Evolutionary conservation across 2,888 invertebrate genomes (phyloP), one percentile per base, ranked within the genome.

Genomic region (Gastracanthus pulcherrimus): DNA sequence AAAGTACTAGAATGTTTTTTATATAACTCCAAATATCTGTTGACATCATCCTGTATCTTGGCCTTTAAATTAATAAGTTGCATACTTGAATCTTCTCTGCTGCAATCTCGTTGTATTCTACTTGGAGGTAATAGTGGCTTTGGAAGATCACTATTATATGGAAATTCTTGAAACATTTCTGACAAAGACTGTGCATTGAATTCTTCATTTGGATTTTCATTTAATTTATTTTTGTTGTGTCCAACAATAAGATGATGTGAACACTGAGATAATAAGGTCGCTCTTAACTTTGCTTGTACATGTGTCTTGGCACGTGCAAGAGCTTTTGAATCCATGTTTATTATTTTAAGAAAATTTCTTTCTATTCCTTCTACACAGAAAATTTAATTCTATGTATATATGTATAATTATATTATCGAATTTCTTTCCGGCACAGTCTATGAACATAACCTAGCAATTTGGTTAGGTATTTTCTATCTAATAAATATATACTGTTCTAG

Each of bases 91-190:
- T 91, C 91, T 72, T 87, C 87, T 36, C 85, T 84, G 48, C 82
- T 80, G 29, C 60, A 70, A 72, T 82, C 78, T 9, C 84, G 82
- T 70, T 76, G 72, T 2, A 75, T 58, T 83, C 81, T 80, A 64
- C 75, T 34, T 16, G 90, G 90, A 26, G 91, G 91, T 38, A 91
- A 81, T 29, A 91, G 80, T 19, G 91, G 91, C 75, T 88, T 90
- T 66, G 91, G 90, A 76, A 89, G 83, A 83, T 90, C 89, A 80
- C 88, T 88, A 64, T 83, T 79, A 62, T 88, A 91, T 6, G 91
- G 90, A 86, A 87, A 91, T 34, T 85, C 84, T 82, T 87, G 82
- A 83, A 86, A 86, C 5, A 88, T 84, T 67, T 84, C 85, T 23
- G 87, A 82, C 9, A 84, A 70, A 82, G 75, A 84, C 13, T 66